A percentile compares a stretch with the other conserved stretches of the same genome.
These are phyloP conservation scores for Chironex yamaguchii DNA, from an alignment of 30 jellyfish, hydroid and myxozoan species.

Conservation along the genomic window DNA sequence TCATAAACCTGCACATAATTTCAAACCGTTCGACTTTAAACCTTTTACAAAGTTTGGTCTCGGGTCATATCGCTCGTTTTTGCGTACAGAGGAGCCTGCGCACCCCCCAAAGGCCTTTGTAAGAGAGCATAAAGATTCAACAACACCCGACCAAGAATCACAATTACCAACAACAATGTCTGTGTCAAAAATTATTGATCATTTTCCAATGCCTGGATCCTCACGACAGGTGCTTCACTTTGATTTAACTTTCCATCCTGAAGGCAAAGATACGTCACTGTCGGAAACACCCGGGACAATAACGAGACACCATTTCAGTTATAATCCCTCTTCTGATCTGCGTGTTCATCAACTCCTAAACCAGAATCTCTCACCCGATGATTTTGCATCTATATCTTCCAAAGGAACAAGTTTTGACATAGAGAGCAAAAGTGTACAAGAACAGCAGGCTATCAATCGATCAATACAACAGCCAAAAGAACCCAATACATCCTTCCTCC, in stretches of 20 bases:
- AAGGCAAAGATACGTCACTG: not conserved
- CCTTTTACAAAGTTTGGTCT: not conserved
- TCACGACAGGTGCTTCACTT: not conserved
- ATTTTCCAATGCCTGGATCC: not conserved
- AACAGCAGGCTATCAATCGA: not conserved
- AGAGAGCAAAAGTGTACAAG: not conserved
- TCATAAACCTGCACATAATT: not conserved
- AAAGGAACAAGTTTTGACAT: not conserved
- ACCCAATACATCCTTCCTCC: not conserved
- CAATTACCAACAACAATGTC: not conserved
- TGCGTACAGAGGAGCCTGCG: not conserved
- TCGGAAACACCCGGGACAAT: not conserved
- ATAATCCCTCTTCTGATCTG: not conserved
- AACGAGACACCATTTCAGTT: not conserved
- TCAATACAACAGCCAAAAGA: not conserved
- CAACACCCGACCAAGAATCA: not conserved
- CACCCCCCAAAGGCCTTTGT: not conserved
- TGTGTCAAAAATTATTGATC: not conserved
- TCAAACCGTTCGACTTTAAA: not conserved
- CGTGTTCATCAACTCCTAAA: not conserved
- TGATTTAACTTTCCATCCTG: not conserved
- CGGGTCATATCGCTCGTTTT: not conserved
- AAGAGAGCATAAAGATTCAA: not conserved
- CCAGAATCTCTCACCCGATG: not conserved
- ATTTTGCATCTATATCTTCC: not conserved